phyloP scores from a whole-genome alignment of 2,797 vertebrate species.

The Sebastes baramenuke region DNA sequence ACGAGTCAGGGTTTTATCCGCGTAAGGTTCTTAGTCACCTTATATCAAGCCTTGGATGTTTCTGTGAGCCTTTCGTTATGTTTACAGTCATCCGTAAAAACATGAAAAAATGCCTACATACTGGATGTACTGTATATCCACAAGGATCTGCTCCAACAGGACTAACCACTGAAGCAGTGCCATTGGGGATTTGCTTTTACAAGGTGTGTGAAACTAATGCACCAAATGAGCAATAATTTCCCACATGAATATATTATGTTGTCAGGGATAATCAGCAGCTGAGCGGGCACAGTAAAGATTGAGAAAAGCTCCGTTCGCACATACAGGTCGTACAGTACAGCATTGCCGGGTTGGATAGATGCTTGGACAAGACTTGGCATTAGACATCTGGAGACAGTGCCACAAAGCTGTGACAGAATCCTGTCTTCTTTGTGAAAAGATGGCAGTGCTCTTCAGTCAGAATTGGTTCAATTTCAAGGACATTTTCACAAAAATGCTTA shows the following conservation, averaged over 20 bases:
- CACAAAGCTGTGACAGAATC: background rate
- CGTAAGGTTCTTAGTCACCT: background rate
- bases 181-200: background rate
- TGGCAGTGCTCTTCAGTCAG: background rate
- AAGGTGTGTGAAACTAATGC: constrained; percentile 7
- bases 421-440: background rate
- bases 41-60: background rate
- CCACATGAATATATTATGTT: constrained; percentile 7
- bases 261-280: constrained; percentile 16
- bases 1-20: background rate
- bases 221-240: constrained; percentile 16
- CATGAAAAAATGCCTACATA: background rate
- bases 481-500: background rate
- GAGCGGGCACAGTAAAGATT: background rate
- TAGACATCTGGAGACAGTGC: background rate
- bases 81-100: constrained; percentile 3
- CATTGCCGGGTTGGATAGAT: background rate
- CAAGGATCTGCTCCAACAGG: background rate
- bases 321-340: background rate
- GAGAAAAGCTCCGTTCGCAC: background rate
- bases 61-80: background rate
- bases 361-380: background rate
- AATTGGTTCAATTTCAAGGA: background rate
- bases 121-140: background rate
- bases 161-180: background rate